Conservation (phyloP, 2,888 invertebrate genomes). For the Andrena fulva region DNA sequence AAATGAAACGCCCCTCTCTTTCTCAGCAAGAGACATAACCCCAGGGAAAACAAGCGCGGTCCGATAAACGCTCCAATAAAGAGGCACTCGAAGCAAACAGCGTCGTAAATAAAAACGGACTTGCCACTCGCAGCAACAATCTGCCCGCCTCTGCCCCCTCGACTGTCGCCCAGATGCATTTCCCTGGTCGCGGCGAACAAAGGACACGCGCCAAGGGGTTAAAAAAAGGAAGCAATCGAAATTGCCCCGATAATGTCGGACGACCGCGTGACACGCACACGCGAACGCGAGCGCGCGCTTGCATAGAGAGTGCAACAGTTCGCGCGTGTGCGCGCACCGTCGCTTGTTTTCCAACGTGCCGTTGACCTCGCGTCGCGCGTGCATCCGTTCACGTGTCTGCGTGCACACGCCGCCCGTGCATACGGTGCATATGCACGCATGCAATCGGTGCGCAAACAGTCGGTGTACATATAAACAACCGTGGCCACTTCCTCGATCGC, state of each 20-base stretch:
- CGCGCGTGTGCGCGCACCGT: slow-evolving; percentile 34
- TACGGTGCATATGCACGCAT: slow-evolving; percentile 5
- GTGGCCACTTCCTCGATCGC: slow-evolving; percentile 60
- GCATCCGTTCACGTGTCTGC: slow-evolving; percentile 51
- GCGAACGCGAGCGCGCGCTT: not conserved
- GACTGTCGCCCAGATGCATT: slow-evolving; percentile 24
- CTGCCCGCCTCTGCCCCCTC: not conserved
- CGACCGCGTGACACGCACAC: slow-evolving; percentile 46
- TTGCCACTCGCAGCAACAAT: slow-evolving; percentile 24
- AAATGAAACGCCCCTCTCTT: not conserved
- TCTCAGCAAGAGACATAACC: slow-evolving; percentile 5
- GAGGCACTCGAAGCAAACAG: slow-evolving; percentile 51
- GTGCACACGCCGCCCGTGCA: not conserved
- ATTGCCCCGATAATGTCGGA: slow-evolving; percentile 45
- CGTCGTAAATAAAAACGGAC: slow-evolving; percentile 45
- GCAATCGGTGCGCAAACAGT: slow-evolving; percentile 8
- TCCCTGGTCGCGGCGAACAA: slow-evolving; percentile 31
- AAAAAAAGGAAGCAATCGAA: slow-evolving; percentile 51
- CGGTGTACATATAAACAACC: slow-evolving; percentile 41
- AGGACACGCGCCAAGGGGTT: slow-evolving; percentile 39
- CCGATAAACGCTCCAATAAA: slow-evolving; percentile 48
- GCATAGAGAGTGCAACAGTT: not conserved
- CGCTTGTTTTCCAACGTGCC: slow-evolving; percentile 75
- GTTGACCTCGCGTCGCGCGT: slow-evolving; percentile 71
- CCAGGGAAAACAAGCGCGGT: slow-evolving; percentile 16